These are phyloP conservation scores for Alauda arvensis DNA, from an alignment of 2,797 vertebrate species.

Conservation along the genomic window DNA sequence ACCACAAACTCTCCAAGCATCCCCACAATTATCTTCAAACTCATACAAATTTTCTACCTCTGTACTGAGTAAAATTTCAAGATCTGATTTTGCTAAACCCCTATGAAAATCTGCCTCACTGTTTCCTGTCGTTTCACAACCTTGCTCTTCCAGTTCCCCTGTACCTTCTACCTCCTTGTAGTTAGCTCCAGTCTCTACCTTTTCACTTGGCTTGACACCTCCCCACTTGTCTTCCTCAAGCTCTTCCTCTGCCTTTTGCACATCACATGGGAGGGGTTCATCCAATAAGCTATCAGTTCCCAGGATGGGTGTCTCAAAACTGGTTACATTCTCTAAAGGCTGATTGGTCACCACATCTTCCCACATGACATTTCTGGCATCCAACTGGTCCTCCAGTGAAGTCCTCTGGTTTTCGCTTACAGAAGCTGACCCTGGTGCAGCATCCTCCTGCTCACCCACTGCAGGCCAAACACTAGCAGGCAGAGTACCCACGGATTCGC, in stretches of 20 bases:
- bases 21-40: background rate
- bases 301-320: constrained; percentile 58
- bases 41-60: constrained; percentile 11
- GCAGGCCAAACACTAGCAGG: constrained; percentile 38
- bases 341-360: constrained; percentile 68
- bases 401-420: constrained; percentile 42
- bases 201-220: constrained; percentile 67
- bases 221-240: constrained; percentile 44
- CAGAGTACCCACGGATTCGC: background rate
- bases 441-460: constrained; percentile 51
- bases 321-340: constrained; percentile 57
- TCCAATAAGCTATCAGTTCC: constrained; percentile 51
- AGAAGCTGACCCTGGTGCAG: constrained; percentile 54
- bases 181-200: constrained; percentile 66
- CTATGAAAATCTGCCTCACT: constrained; percentile 21
- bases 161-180: constrained; percentile 43
- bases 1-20: background rate
- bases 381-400: constrained; percentile 53
- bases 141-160: constrained; percentile 59
- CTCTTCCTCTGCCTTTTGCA: constrained; percentile 54
- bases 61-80: background rate
- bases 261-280: constrained; percentile 47
- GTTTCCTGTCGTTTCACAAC: constrained; percentile 4
- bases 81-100: constrained; percentile 13
- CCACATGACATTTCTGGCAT: constrained; percentile 65